Evolutionary conservation across 2,797 vertebrate species (phyloP).

Genomic region (Crossoptilon crossoptilon): DNA sequence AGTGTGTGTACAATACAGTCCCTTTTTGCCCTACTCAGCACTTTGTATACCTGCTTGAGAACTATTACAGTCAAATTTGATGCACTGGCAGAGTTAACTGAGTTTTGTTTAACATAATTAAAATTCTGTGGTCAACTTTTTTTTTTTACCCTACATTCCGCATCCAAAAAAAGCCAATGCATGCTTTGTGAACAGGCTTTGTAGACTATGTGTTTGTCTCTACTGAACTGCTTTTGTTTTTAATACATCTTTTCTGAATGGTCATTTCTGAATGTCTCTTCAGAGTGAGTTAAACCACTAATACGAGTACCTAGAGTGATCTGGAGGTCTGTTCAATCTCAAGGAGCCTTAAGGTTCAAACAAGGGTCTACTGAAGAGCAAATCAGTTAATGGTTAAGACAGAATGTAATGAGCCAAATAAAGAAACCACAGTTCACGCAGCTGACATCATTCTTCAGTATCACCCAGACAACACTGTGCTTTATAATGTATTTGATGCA

Average conservation of each 20-base stretch:
- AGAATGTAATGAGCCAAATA: slow-evolving; percentile 77
- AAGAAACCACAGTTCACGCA: slow-evolving; percentile 79
- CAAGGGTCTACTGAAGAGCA: slow-evolving; percentile 71
- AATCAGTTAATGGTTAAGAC: slow-evolving; percentile 77
- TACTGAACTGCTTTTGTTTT: slow-evolving; percentile 74
- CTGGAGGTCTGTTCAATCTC: slow-evolving; percentile 79
- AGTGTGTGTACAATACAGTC: neutral
- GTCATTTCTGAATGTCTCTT: slow-evolving; percentile 78
- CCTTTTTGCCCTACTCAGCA: slow-evolving; percentile 31
- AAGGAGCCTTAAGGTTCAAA: slow-evolving; percentile 77
- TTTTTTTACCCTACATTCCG: neutral
- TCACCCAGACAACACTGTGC: slow-evolving; percentile 77
- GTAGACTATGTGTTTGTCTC: slow-evolving; percentile 71
- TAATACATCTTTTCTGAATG: slow-evolving; percentile 58
- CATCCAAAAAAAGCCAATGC: slow-evolving; percentile 55
- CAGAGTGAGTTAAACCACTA: slow-evolving; percentile 73
- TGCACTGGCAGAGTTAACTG: slow-evolving; percentile 35
- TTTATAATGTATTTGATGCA: slow-evolving; percentile 66
- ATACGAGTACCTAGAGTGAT: slow-evolving; percentile 74
- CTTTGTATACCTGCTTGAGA: slow-evolving; percentile 60
- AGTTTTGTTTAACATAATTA: slow-evolving; percentile 73
- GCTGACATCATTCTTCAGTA: slow-evolving; percentile 80
- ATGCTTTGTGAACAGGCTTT: slow-evolving; percentile 65
- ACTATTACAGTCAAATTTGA: slow-evolving; percentile 64
- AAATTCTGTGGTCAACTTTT: slow-evolving; percentile 66